Evolutionary conservation across 2,113 vertebrate genomes (phyloP).

Genomic region (Odocoileus virginianus): DNA sequence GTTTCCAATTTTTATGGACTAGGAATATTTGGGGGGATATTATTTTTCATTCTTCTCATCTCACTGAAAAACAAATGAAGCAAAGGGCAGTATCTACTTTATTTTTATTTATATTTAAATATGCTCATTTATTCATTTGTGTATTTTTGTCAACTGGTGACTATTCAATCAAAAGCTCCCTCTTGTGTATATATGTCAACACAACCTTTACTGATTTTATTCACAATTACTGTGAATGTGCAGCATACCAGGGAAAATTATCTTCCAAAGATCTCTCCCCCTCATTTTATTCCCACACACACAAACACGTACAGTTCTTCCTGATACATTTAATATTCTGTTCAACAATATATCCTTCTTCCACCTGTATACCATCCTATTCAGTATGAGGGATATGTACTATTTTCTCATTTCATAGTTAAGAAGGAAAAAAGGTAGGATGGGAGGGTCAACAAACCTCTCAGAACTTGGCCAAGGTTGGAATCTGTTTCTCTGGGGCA

Average conservation of each 20-base stretch:
- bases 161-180: background rate
- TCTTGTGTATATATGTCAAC: background rate
- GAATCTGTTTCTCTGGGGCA: background rate
- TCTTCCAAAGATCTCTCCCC: background rate
- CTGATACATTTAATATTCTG: background rate
- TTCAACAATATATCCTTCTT: background rate
- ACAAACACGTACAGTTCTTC: background rate
- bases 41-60: background rate
- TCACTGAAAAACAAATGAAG: constrained; percentile 11
- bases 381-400: background rate
- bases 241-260: background rate
- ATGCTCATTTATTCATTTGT: background rate
- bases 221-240: background rate
- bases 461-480: background rate
- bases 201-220: background rate
- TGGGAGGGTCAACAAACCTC: background rate
- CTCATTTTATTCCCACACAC: background rate
- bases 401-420: background rate
- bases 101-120: background rate
- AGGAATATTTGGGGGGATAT: constrained; percentile 29
- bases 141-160: background rate
- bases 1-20: background rate
- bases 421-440: background rate
- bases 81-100: background rate
- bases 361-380: background rate